These are phyloP conservation scores for Dicentrarchus labrax DNA, from an alignment of 2,113 vertebrate species.

Conservation along the genomic window DNA sequence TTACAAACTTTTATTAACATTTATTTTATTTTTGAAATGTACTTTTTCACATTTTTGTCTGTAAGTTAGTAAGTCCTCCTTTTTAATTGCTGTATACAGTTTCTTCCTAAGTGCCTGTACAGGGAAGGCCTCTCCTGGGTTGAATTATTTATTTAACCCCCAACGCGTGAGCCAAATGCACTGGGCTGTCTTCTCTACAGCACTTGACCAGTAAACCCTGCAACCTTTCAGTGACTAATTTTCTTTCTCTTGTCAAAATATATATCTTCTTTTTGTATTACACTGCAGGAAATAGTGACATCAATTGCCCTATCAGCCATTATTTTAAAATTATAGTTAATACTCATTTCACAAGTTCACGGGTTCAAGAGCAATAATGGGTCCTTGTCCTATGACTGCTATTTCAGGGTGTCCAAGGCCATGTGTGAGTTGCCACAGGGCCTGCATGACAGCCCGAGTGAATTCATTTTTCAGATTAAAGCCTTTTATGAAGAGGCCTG, in stretches of 20 bases:
- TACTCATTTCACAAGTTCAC: slow-evolving; percentile 43
- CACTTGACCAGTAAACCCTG: slow-evolving; percentile 18
- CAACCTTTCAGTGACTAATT: neutral
- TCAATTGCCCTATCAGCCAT: neutral
- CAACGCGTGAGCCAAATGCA: slow-evolving; percentile 17
- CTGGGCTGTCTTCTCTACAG: neutral
- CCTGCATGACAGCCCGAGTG: slow-evolving; percentile 54
- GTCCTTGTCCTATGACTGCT: slow-evolving; percentile 19
- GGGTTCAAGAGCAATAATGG: slow-evolving; percentile 56
- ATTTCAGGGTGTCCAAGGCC: slow-evolving; percentile 49
- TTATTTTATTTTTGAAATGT: neutral
- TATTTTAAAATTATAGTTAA: slow-evolving; percentile 26
- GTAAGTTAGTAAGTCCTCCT: neutral
- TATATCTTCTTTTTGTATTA: slow-evolving; percentile 5
- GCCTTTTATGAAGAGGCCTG: slow-evolving; percentile 77
- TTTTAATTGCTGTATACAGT: neutral
- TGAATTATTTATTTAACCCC: slow-evolving; percentile 50
- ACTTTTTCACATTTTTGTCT: neutral
- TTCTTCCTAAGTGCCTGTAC: slow-evolving; percentile 17
- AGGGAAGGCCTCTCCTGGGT: slow-evolving; percentile 2
- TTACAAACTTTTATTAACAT: neutral
- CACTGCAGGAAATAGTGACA: slow-evolving; percentile 14
- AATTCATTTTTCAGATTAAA: slow-evolving; percentile 78
- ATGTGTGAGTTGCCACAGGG: slow-evolving; percentile 64
- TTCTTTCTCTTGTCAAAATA: slow-evolving; percentile 14